Evolutionary conservation across 2,888 invertebrate genomes (phyloP).

Genomic region (Eupithecia vulgata): DNA sequence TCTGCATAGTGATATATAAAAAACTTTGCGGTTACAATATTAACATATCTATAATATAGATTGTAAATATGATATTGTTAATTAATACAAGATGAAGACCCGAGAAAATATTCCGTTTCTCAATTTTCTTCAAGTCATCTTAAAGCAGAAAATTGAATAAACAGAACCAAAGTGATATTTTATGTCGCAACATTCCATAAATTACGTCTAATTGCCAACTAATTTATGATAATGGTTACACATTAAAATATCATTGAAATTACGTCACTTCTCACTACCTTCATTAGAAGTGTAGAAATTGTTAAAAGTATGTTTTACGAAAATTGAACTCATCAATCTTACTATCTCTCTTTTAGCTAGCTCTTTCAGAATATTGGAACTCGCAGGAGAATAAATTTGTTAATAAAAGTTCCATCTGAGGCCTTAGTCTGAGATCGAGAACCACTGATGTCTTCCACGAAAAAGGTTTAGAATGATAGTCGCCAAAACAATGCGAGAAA

Average conservation of each 20-base stretch:
- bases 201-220: slow-evolving; percentile 70
- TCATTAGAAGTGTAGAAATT: slow-evolving; percentile 38
- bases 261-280: slow-evolving; percentile 57
- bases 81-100: slow-evolving; percentile 25
- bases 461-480: too few relatives aligned
- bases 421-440: too few relatives aligned
- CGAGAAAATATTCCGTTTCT: slow-evolving; percentile 33
- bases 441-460: too few relatives aligned
- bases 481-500: too few relatives aligned
- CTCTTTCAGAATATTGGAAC: background rate
- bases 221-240: slow-evolving; percentile 74
- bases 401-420: too few relatives aligned
- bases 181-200: slow-evolving; percentile 67
- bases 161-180: slow-evolving; percentile 52
- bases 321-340: slow-evolving; percentile 9
- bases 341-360: background rate
- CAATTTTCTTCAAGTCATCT: slow-evolving; percentile 41
- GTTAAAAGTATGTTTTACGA: background rate
- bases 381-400: background rate
- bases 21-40: background rate
- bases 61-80: slow-evolving; percentile 28
- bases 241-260: slow-evolving; percentile 71
- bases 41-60: background rate
- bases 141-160: slow-evolving; percentile 45
- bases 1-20: background rate